These are phyloP conservation scores for Lagopus muta DNA, from an alignment of 2,113 vertebrate species.

Conservation along the genomic window DNA sequence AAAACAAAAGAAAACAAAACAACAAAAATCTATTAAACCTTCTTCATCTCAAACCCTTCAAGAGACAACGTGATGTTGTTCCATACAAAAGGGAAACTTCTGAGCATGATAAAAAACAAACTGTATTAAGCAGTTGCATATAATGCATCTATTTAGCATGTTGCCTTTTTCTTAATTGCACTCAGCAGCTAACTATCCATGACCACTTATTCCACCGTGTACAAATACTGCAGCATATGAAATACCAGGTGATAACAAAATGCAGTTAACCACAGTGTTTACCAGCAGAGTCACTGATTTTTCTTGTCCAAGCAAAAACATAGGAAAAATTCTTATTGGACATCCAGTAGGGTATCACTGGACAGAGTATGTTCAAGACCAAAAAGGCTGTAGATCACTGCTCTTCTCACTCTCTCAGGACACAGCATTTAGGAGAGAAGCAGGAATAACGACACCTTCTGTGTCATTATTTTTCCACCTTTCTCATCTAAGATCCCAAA, in stretches of 20 bases:
- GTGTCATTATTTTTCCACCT: not conserved
- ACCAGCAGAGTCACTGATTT: not conserved
- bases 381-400: not conserved
- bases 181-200: not conserved
- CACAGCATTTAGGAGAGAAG: not conserved
- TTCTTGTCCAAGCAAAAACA: not conserved
- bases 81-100: not conserved
- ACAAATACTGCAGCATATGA: not conserved
- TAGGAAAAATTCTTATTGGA: not conserved
- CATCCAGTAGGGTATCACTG: not conserved
- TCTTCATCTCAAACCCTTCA: not conserved
- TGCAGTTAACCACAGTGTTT: not conserved
- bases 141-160: not conserved
- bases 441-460: not conserved
- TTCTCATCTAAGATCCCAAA: accelerated
- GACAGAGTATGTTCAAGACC: not conserved
- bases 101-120: not conserved
- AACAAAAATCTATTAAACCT: not conserved
- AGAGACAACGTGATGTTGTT: not conserved
- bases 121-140: not conserved
- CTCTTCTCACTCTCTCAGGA: not conserved
- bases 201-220: not conserved
- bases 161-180: not conserved
- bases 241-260: not conserved
- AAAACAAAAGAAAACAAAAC: not conserved